Conservation (phyloP, 2,888 invertebrate species). For the Antheraea assamensis region DNA sequence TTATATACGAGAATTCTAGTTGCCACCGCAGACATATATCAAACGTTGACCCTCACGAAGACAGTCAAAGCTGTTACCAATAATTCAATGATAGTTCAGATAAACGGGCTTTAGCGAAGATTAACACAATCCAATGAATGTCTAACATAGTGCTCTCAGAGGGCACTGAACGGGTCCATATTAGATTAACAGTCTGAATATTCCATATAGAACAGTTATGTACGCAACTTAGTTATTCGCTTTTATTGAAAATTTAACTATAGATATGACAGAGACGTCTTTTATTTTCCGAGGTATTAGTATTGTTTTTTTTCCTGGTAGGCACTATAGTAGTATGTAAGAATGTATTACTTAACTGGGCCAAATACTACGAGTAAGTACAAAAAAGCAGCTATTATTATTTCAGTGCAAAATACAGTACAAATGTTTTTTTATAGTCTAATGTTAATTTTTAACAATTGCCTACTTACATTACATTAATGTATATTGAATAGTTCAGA, state of each 20-base stretch:
- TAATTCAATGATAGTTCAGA: slow-evolving; percentile 40
- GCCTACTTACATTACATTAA: no score
- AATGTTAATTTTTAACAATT: no score
- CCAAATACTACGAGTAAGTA: no score
- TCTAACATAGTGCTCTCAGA: slow-evolving; percentile 43
- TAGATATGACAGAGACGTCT: neutral
- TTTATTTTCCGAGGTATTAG: neutral
- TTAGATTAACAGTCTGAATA: slow-evolving; percentile 52
- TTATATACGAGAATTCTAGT: slow-evolving; percentile 19
- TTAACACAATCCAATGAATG: slow-evolving; percentile 57
- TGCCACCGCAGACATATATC: slow-evolving; percentile 12
- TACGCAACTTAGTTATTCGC: slow-evolving; percentile 29
- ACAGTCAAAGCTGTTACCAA: slow-evolving; percentile 26
- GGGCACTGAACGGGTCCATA: slow-evolving; percentile 36
- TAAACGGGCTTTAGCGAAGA: slow-evolving; percentile 39
- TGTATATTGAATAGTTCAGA: no score
- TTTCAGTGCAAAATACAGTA: no score
- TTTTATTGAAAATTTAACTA: neutral
- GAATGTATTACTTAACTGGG: no score
- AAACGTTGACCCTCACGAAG: slow-evolving; percentile 13
- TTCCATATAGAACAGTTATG: neutral
- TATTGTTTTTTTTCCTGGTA: no score
- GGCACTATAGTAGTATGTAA: no score
- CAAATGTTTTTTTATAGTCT: no score
- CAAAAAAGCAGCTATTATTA: no score